Evolutionary conservation across 1,140 invertebrate genomes (phyloP), one percentile per base, ranked within the genome.

Genomic region (Hestina assimilis): DNA sequence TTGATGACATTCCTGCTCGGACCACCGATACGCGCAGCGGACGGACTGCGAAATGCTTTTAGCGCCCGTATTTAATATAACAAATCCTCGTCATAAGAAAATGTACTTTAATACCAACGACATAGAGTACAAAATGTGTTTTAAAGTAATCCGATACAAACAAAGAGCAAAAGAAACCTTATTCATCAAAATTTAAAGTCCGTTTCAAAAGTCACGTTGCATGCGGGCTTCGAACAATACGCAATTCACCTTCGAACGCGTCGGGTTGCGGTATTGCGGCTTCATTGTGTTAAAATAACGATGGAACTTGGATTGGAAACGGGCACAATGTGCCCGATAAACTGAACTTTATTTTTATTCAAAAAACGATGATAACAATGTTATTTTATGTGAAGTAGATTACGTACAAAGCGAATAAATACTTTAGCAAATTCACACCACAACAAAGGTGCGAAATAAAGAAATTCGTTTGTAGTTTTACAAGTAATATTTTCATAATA

Each of bases 201-300:
- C 68, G 77, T 79, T 87, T 86, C 71, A 68, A 70, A 74, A 80
- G 79, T 79, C 72, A 71, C 69, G 72, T 66, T 63, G 74, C 58
- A 82, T 75, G 74, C 81, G 82, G 74, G 84, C 75, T 59, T 67
- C 79, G 72, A 87, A 87, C 84, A 88, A 88, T 86, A 86, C 81
- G 82, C 83, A 86, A 87, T 87, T 86, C 84, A 86, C 83, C 84
- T 87, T 84, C 84, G 81, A 77, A 73, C 80, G 84, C 79, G 77
- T 79, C 79, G 81, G 65, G 81, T 86, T 84, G 82, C 79, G 84
- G 82, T 85, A 81, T 85, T 83, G 84, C 80, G 82, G 82, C 82
- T 85, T 77, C 76, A 85, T 84, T 87, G 84, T 87, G 78, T 82
- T 84, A 75, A 78, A 82, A 78, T 84, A 83, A 85, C 79, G 78